Evolutionary conservation across 1,140 invertebrate species (phyloP).

Genomic region (Philaenus spumarius): DNA sequence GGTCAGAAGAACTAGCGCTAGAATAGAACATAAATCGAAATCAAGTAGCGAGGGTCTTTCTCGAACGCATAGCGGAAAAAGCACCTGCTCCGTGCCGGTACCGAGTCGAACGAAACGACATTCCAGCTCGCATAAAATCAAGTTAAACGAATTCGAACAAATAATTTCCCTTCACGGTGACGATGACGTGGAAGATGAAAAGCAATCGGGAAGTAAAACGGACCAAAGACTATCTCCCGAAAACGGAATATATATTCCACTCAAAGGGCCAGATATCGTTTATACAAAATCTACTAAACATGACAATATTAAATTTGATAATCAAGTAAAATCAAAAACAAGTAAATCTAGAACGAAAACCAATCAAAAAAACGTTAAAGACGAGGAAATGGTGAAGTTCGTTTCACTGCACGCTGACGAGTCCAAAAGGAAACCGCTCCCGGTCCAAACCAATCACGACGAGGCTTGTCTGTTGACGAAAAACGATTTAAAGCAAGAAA

Average conservation of each 20-base stretch:
- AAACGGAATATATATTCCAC: slow-evolving; percentile 28
- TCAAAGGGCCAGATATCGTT: slow-evolving; percentile 25
- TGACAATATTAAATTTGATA: not conserved
- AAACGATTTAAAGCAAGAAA: slow-evolving; percentile 3
- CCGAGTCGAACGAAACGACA: slow-evolving; percentile 4
- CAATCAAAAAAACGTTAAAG: slow-evolving; percentile 3
- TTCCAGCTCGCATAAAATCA: too few relatives aligned
- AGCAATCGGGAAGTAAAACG: not conserved
- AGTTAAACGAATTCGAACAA: not conserved
- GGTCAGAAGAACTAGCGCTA: too few relatives aligned
- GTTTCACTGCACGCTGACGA: slow-evolving; percentile 28
- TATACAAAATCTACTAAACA: not conserved
- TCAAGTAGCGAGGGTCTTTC: too few relatives aligned
- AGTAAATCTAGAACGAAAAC: slow-evolving; percentile 2
- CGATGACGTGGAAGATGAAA: not conserved
- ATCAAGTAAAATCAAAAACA: slow-evolving; percentile 1
- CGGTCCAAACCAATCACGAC: not conserved
- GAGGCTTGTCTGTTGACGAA: not conserved
- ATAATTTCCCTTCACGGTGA: slow-evolving; percentile 23
- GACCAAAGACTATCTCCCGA: slow-evolving; percentile 10
- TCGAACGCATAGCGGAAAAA: not conserved
- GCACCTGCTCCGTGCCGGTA: not conserved
- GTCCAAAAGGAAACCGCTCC: not conserved
- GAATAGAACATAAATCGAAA: too few relatives aligned
- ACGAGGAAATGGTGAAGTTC: slow-evolving; percentile 26